Evolutionary conservation across 2,888 invertebrate genomes (phyloP), one percentile per base, ranked within the genome.

Genomic region (Hetaerina titia): DNA sequence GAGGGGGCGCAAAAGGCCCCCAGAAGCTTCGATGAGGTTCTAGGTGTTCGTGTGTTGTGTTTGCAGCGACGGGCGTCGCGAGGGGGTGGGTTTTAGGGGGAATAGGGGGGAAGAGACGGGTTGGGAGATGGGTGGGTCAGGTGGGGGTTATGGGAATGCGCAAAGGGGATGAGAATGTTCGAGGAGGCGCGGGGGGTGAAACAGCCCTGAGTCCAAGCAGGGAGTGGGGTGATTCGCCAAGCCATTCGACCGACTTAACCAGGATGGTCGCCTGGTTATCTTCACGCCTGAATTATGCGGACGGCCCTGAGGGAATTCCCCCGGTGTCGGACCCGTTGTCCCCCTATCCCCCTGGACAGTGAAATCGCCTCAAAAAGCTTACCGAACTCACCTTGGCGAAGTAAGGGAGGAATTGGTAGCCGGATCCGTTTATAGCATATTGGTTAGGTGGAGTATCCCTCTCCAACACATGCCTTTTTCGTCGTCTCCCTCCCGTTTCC

Each of bases 171-270:
- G 15, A 81, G 81, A 31, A 81, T 31, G 13, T 81, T 81, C 31
- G 81, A 31, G 13, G 81, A 81, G 81, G 81, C 31, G 31, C 13
- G 31, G 45, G 13, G 81, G 31, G 11, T 31, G 81, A 81, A 69
- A 81, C 81, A 2, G n/a, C 81, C 9, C 81, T 25, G 31, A 81
- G 81, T 81, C 25, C 81, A 15, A n/a, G 31, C 19, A 6, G 2
- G 56, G 89, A n/a, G 19, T n/a, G 89, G 58, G 57, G 58, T 5
- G 89, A n/a, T 89, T 45, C 89, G 58, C 22, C 89, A 58, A 89
- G 89, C 58, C 89, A 89, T 56, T 89, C 57, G 89, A 58, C 89
- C 89, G 89, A 89, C 89, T 89, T 89, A 89, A 89, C 56, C 89
- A 58, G 89, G 89, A 89, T 58, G 58, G 2, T 57, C 57, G 89